phyloP scores from a whole-genome alignment of 2,113 vertebrate genomes.

The Prinia subflava region DNA sequence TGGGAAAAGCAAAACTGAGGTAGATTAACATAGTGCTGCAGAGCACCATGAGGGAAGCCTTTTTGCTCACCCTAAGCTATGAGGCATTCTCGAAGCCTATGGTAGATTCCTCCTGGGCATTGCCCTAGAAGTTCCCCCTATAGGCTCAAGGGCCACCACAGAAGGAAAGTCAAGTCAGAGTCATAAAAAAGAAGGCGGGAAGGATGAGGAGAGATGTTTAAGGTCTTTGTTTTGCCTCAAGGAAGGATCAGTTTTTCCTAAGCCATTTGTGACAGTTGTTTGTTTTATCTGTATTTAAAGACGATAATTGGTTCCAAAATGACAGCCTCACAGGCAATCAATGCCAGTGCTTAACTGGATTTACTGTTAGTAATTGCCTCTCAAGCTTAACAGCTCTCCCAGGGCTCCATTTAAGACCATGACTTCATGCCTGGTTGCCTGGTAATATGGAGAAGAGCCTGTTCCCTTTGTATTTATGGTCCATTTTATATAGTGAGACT shows the following conservation, averaged over 20 bases:
- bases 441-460: neutral
- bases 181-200: neutral
- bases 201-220: neutral
- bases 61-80: neutral
- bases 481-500: neutral
- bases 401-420: neutral
- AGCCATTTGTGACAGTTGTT: slow-evolving; percentile 8
- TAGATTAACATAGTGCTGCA: neutral
- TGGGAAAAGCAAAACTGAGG: neutral
- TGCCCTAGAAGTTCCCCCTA: no score
- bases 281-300: slow-evolving; percentile 18
- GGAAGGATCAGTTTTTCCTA: slow-evolving; percentile 2
- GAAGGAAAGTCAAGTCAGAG: neutral
- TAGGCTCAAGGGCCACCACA: no score
- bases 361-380: neutral
- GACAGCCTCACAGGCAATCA: neutral
- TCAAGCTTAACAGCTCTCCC: neutral
- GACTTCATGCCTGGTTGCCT: neutral
- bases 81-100: no score
- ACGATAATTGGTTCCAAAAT: neutral
- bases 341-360: neutral
- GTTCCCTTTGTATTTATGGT: neutral
- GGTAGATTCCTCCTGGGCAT: no score
- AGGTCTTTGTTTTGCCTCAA: neutral
- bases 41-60: neutral